Conservation (phyloP, 2,888 invertebrate genomes). For the Dinocampus coccinellae region DNA sequence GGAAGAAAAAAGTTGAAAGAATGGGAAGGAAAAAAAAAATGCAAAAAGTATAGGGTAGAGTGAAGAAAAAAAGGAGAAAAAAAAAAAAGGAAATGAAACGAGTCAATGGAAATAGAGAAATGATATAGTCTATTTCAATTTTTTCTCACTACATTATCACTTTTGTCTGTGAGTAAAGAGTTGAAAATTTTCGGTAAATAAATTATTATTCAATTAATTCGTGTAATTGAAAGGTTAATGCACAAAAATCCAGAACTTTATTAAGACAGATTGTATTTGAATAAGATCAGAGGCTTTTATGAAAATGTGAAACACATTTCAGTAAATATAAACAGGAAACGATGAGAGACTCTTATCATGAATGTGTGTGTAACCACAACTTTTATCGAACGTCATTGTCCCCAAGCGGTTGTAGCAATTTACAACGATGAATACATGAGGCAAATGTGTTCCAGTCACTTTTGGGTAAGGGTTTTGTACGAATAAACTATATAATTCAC, state of each 20-base stretch:
- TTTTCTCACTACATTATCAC: background rate
- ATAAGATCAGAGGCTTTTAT: background rate
- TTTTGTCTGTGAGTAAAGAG: background rate
- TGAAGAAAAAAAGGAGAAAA: background rate
- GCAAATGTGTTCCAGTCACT: constrained; percentile 13
- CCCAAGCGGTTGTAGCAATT: constrained; percentile 24
- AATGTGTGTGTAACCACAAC: constrained; percentile 6
- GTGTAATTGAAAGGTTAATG: background rate
- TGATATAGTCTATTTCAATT: background rate
- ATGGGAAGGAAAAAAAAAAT: background rate
- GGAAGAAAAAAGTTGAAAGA: background rate
- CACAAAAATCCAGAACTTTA: background rate
- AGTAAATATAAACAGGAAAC: too few species aligned
- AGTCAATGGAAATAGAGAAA: constrained; percentile 7
- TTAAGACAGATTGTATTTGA: too few species aligned
- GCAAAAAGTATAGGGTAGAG: background rate
- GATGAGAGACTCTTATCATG: background rate
- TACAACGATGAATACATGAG: constrained; percentile 31
- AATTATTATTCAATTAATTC: too few species aligned
- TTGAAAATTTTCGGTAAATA: background rate
- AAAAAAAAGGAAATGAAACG: constrained; percentile 4
- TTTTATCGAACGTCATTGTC: constrained; percentile 30
- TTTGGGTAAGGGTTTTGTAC: too few species aligned
- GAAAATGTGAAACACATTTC: background rate
- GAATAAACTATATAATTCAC: background rate